Evolutionary conservation across 2,113 vertebrate species (phyloP).

Genomic region (Hyla sarda): DNA sequence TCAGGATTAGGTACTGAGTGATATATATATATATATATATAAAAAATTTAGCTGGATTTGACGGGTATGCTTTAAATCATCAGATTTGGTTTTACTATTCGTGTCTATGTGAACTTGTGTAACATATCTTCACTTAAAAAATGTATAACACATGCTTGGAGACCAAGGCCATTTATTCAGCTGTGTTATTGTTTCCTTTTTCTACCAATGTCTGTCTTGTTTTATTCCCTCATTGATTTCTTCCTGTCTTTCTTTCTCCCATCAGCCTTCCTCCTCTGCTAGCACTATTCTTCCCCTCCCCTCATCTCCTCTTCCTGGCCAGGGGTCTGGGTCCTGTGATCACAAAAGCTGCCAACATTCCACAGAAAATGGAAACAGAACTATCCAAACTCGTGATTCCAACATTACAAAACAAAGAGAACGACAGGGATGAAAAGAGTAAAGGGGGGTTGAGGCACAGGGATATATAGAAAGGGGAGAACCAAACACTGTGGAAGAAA

Average conservation of each 20-base stretch:
- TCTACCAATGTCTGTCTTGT: slow-evolving; percentile 9
- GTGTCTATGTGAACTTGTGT: background rate
- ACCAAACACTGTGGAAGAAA: background rate
- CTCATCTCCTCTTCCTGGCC: slow-evolving; percentile 63
- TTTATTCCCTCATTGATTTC: slow-evolving; percentile 40
- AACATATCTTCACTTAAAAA: background rate
- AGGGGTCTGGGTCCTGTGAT: slow-evolving; percentile 60
- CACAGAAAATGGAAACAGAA: slow-evolving; percentile 59
- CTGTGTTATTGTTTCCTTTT: slow-evolving; percentile 44
- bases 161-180: slow-evolving; percentile 15
- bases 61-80: no score
- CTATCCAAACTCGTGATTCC: slow-evolving; percentile 58
- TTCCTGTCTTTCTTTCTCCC: slow-evolving; percentile 40
- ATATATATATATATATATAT: no score
- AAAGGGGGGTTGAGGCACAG: background rate
- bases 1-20: no score
- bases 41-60: no score
- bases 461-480: background rate
- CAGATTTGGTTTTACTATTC: background rate
- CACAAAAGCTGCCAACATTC: slow-evolving; percentile 58
- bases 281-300: slow-evolving; percentile 40
- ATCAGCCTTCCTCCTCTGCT: slow-evolving; percentile 23
- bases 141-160: background rate
- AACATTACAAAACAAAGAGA: slow-evolving; percentile 53
- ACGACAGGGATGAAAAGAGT: slow-evolving; percentile 50